Percentiles rank a stretch among this genome's conserved stretches.
Evolutionary conservation across 2,888 invertebrate species (phyloP).

Genomic region (Orthosia gothica): DNA sequence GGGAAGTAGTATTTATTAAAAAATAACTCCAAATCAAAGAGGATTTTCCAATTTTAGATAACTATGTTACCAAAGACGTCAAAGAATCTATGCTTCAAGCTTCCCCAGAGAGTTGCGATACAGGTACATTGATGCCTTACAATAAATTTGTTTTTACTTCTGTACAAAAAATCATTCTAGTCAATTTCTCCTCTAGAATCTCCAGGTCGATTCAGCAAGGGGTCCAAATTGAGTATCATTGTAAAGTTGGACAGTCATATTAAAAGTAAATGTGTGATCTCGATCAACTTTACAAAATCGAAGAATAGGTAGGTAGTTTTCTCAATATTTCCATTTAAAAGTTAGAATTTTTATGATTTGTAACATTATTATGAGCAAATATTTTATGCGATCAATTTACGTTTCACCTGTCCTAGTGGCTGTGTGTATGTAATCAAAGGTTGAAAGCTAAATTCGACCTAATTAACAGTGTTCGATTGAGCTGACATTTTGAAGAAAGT

Average conservation of each 20-base stretch:
- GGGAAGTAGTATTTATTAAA: slow-evolving; percentile 9
- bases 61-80: slow-evolving; percentile 68
- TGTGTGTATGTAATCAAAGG: too few species aligned
- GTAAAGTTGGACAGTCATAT: slow-evolving; percentile 78
- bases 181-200: slow-evolving; percentile 76
- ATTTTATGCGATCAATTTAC: slow-evolving; percentile 10
- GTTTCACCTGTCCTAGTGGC: background rate
- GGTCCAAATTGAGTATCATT: slow-evolving; percentile 80
- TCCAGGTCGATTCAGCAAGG: slow-evolving; percentile 66
- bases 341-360: slow-evolving; percentile 15
- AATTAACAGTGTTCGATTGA: too few species aligned
- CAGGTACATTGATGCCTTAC: slow-evolving; percentile 70
- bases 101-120: slow-evolving; percentile 71
- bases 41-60: slow-evolving; percentile 73
- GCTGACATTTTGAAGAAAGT: too few species aligned
- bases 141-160: slow-evolving; percentile 21
- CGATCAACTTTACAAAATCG: slow-evolving; percentile 78
- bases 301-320: slow-evolving; percentile 75
- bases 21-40: slow-evolving; percentile 46
- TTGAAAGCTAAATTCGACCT: too few species aligned
- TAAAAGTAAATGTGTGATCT: slow-evolving; percentile 78
- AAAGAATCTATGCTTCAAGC: slow-evolving; percentile 77
- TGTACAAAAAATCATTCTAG: slow-evolving; percentile 55
- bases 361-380: slow-evolving; percentile 25
- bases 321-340: slow-evolving; percentile 4